A percentile compares a stretch with the other conserved stretches of the same genome.
Conservation (phyloP, 2,113 vertebrate genomes). For the Urocolius indicus region DNA sequence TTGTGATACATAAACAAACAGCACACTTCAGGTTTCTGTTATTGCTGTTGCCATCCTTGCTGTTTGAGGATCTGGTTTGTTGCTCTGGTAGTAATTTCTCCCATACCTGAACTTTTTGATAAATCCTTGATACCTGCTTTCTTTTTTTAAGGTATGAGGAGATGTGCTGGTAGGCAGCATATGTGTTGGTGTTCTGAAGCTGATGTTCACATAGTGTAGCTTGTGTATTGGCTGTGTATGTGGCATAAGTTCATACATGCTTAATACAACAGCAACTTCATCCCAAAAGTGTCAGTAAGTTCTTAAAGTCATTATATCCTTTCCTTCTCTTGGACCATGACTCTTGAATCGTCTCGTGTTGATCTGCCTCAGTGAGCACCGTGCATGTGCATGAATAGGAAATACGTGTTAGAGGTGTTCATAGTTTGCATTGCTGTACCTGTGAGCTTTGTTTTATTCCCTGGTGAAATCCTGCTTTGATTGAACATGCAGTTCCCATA, state of each 20-base stretch:
- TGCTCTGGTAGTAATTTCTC: background rate
- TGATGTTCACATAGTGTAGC: background rate
- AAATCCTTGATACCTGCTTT: background rate
- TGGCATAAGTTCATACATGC: background rate
- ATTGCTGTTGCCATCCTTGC: background rate
- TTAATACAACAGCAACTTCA: background rate
- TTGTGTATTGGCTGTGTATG: background rate
- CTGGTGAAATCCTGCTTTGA: background rate
- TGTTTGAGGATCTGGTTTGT: background rate
- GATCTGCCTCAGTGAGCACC: background rate
- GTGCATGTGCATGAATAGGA: fast-evolving
- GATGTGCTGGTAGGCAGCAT: background rate
- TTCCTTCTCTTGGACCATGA: background rate
- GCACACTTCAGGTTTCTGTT: background rate
- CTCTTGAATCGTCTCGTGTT: background rate
- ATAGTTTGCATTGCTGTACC: background rate
- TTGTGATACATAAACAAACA: background rate
- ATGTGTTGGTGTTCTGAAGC: background rate
- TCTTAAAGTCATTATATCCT: background rate
- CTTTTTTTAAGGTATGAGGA: background rate
- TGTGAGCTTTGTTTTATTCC: background rate
- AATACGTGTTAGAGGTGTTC: fast-evolving
- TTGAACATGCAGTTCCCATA: background rate
- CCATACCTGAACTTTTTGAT: background rate
- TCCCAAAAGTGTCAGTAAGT: background rate